Evolutionary conservation across 2,797 vertebrate genomes (phyloP).

Genomic region (Neostethus bicornis): DNA sequence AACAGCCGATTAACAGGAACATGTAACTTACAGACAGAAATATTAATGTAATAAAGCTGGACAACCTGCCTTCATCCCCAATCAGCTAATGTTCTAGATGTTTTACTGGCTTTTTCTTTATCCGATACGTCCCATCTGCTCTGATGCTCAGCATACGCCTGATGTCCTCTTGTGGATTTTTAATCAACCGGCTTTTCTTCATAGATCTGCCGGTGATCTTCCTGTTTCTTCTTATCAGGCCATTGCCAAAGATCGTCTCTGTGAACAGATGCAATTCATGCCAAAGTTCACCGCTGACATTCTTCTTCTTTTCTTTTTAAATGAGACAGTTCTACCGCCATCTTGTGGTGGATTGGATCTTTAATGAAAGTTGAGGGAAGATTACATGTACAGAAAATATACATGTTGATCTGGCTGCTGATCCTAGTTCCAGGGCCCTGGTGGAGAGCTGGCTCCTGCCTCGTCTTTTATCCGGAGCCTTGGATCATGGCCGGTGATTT

Average conservation of each 20-base stretch:
- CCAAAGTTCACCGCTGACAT: not conserved
- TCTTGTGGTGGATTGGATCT: no score
- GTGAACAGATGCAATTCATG: not conserved
- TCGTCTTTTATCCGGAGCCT: no score
- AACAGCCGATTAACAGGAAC: not conserved
- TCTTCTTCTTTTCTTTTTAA: not conserved
- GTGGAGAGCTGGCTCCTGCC: no score
- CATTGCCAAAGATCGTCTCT: not conserved
- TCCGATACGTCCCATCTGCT: constrained; percentile 9
- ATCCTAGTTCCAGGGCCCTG: no score
- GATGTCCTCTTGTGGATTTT: constrained; percentile 6
- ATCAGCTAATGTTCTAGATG: constrained; percentile 31
- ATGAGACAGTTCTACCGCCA: not conserved
- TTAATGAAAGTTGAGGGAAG: no score
- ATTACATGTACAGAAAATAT: no score
- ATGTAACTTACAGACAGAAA: constrained; percentile 18
- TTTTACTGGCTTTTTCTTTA: constrained; percentile 10
- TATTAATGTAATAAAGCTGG: not conserved
- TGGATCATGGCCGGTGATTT: no score
- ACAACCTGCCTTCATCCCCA: constrained; percentile 71
- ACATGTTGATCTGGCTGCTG: no score
- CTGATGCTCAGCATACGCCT: not conserved
- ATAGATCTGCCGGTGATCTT: not conserved
- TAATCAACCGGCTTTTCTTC: not conserved
- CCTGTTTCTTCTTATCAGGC: constrained; percentile 17